Percentiles rank a stretch among this genome's conserved stretches.
phyloP scores from a whole-genome alignment of 2,888 invertebrate genomes.

The Shargacucullia verbasci region DNA sequence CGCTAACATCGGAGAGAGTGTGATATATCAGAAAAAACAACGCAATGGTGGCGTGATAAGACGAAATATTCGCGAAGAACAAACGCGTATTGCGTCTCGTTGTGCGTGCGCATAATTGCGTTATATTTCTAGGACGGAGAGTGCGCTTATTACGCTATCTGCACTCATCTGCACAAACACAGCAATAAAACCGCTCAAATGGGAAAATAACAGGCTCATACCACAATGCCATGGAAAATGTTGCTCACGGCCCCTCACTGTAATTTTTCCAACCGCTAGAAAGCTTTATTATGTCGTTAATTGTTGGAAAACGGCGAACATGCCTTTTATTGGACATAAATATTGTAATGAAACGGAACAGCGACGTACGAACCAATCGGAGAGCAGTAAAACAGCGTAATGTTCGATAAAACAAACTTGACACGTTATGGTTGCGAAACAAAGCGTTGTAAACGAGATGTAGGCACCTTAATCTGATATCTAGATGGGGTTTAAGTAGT shows the following conservation, averaged over 20 bases:
- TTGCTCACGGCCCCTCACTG: slow-evolving; percentile 63
- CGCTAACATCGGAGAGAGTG: slow-evolving; percentile 18
- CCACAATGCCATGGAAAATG: slow-evolving; percentile 86
- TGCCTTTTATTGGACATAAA: slow-evolving; percentile 66
- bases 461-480: slow-evolving; percentile 43
- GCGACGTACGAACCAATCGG: slow-evolving; percentile 60
- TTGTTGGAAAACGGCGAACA: slow-evolving; percentile 68
- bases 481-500: slow-evolving; percentile 48
- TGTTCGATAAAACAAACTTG: slow-evolving; percentile 52
- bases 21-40: slow-evolving; percentile 30
- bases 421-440: slow-evolving; percentile 55
- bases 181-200: slow-evolving; percentile 86
- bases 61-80: slow-evolving; percentile 45
- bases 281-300: slow-evolving; percentile 76
- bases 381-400: slow-evolving; percentile 47
- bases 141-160: slow-evolving; percentile 81
- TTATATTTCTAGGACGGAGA: slow-evolving; percentile 84
- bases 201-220: slow-evolving; percentile 87
- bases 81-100: slow-evolving; percentile 63
- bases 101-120: slow-evolving; percentile 86
- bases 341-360: slow-evolving; percentile 58
- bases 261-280: slow-evolving; percentile 82
- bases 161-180: slow-evolving; percentile 79
- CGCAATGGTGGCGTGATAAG: slow-evolving; percentile 46
- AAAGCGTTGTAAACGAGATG: slow-evolving; percentile 49